These are phyloP conservation scores for Trichopria drosophilae DNA, from an alignment of 2,888 invertebrate genomes.

Conservation along the genomic window DNA sequence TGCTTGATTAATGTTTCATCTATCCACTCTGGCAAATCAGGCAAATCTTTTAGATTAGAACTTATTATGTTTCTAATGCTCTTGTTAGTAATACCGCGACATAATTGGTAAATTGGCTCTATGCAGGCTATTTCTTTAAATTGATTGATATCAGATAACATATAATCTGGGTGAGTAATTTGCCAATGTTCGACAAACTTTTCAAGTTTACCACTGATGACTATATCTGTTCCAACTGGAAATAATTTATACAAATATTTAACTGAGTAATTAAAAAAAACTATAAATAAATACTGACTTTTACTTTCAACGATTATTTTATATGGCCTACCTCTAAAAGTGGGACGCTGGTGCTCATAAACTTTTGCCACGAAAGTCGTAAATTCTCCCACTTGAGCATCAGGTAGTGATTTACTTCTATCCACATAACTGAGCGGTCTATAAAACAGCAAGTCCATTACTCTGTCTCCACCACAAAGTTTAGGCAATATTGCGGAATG, in stretches of 20 bases:
- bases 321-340: conserved; percentile 24
- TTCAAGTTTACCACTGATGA: conserved; percentile 25
- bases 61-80: conserved; percentile 27
- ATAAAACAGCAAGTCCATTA: conserved; percentile 24
- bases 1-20: conserved; percentile 29
- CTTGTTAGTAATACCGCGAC: conserved; percentile 27
- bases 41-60: conserved; percentile 27
- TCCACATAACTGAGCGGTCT: conserved; percentile 26
- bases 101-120: conserved; percentile 29
- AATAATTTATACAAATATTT: conserved; percentile 22
- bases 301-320: conserved; percentile 23
- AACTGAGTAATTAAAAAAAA: conserved; percentile 24
- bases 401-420: conserved; percentile 25
- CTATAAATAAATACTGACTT: conserved; percentile 23
- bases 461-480: conserved; percentile 26
- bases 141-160: conserved; percentile 25
- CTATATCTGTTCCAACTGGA: conserved; percentile 17
- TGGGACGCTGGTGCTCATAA: conserved; percentile 25
- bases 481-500: conserved; percentile 26
- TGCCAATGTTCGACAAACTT: conserved; percentile 22
- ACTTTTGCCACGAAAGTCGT: conserved; percentile 26
- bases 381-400: conserved; percentile 26
- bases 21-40: conserved; percentile 28
- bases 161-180: conserved; percentile 24
- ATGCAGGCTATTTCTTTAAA: conserved; percentile 28